Conservation (phyloP, 2,797 vertebrate genomes). For the Loriculus beryllinus region DNA sequence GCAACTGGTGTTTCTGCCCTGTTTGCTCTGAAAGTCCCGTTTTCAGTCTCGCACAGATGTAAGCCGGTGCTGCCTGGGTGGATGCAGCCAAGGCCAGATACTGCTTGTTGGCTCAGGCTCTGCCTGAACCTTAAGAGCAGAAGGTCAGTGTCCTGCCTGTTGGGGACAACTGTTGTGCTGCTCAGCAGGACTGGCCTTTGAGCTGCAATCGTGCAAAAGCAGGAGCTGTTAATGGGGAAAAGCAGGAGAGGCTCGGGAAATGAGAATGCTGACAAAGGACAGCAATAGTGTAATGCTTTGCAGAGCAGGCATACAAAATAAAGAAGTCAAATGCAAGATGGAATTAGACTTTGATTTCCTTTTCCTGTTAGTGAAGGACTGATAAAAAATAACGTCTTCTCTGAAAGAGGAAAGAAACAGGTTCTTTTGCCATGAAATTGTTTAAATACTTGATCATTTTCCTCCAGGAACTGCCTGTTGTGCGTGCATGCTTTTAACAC, state of each 20-base stretch:
- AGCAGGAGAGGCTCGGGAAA: not conserved
- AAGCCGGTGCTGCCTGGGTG: rapidly evolving
- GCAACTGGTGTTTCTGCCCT: not conserved
- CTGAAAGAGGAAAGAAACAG: not conserved
- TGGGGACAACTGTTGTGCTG: not conserved
- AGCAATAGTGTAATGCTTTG: not conserved
- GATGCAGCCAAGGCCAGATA: not conserved
- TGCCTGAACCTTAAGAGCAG: not conserved
- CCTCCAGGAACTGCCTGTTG: not conserved
- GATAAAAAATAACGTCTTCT: not conserved
- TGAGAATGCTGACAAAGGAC: not conserved
- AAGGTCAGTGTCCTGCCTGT: not conserved
- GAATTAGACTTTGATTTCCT: not conserved
- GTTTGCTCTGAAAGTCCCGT: not conserved
- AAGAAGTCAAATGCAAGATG: not conserved
- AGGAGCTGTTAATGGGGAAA: not conserved
- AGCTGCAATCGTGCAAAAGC: not conserved
- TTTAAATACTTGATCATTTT: not conserved
- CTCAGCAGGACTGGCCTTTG: not conserved
- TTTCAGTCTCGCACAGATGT: not conserved
- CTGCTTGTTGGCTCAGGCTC: not conserved
- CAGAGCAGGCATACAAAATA: not conserved
- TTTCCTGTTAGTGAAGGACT: not conserved
- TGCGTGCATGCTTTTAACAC: not conserved
- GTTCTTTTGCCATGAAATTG: not conserved